These are phyloP conservation scores for Styela plicata DNA, from an alignment of 23 tunicate genomes.

Conservation along the genomic window DNA sequence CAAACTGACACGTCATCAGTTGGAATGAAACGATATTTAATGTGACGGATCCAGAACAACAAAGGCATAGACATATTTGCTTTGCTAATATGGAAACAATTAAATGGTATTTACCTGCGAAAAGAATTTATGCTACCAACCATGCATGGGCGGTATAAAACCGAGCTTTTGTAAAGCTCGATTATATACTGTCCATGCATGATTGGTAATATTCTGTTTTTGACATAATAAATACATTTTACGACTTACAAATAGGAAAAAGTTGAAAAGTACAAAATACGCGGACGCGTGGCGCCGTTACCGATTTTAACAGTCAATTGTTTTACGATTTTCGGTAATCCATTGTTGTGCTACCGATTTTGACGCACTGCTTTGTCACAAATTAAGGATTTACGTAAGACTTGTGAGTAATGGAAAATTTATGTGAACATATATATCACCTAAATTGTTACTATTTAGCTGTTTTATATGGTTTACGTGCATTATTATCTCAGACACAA, in stretches of 20 bases:
- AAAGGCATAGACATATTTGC: background rate
- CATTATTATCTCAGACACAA: too few species aligned
- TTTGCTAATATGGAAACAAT: background rate
- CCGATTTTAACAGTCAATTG: background rate
- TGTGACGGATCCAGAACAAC: background rate
- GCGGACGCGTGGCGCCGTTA: background rate
- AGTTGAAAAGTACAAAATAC: background rate
- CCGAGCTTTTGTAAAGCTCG: background rate
- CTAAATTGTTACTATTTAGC: too few species aligned
- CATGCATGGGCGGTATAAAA: background rate
- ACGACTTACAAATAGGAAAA: background rate
- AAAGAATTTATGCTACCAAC: background rate
- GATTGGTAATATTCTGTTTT: too few species aligned
- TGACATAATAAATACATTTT: too few species aligned
- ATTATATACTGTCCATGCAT: background rate
- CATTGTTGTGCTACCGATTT: background rate
- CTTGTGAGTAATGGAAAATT: too few species aligned
- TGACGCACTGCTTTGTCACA: background rate
- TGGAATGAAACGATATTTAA: background rate
- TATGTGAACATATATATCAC: too few species aligned
- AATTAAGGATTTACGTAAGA: too few species aligned
- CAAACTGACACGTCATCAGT: slow-evolving; percentile 6
- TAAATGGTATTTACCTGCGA: background rate
- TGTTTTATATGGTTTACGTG: too few species aligned
- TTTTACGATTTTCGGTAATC: background rate